Evolutionary conservation across 1,140 invertebrate genomes (phyloP).

Genomic region (Diabrotica undecimpunctata): DNA sequence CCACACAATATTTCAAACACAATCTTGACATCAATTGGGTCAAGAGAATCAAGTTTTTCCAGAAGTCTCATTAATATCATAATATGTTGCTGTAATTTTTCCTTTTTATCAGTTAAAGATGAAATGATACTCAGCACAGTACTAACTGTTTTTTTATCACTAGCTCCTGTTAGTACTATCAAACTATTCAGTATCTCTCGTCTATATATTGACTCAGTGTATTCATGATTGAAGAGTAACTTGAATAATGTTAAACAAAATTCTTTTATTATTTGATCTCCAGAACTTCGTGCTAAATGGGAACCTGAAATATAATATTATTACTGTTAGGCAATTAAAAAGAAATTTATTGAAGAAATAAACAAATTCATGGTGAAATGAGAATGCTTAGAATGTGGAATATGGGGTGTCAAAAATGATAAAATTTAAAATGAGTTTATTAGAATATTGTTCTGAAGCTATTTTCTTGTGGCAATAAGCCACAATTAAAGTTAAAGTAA

Average conservation of each 20-base stretch:
- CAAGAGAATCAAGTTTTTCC: conserved; percentile 56
- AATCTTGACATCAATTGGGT: conserved; percentile 54
- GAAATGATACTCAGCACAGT: conserved; percentile 34
- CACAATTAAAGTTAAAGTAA: too few relatives aligned
- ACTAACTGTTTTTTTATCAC: conserved; percentile 29
- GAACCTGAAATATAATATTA: conserved; percentile 25
- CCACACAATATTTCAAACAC: conserved; percentile 54
- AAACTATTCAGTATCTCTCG: conserved; percentile 39
- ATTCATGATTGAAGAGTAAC: conserved; percentile 32
- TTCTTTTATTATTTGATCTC: conserved; percentile 27
- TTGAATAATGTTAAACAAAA: conserved; percentile 34
- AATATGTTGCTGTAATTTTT: conserved; percentile 46
- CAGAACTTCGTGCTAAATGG: conserved; percentile 29
- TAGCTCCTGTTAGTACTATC: conserved; percentile 30
- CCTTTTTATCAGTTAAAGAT: conserved; percentile 21
- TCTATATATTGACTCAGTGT: conserved; percentile 26
- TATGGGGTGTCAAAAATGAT: too few relatives aligned
- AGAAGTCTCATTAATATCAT: conserved; percentile 52
- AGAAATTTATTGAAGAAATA: too few relatives aligned
- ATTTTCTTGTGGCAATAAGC: too few relatives aligned
- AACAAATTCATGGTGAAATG: too few relatives aligned
- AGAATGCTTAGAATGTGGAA: too few relatives aligned
- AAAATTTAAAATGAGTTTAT: too few relatives aligned
- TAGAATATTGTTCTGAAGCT: too few relatives aligned
- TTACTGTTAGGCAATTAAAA: neutral